Conservation (phyloP, 2,113 vertebrate species). For the Festucalex cinctus region DNA sequence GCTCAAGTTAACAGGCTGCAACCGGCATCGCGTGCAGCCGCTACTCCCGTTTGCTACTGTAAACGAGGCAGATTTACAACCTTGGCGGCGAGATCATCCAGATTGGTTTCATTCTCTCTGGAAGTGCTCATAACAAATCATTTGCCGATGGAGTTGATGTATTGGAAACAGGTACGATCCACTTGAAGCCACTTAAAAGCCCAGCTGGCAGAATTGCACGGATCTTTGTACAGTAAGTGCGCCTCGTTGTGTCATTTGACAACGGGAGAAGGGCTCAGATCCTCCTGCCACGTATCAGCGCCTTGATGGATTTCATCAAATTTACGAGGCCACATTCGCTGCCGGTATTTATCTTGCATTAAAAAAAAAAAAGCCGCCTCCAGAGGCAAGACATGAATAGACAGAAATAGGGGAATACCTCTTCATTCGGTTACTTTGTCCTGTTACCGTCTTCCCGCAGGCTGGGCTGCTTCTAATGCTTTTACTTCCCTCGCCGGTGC, state of each 20-base stretch:
- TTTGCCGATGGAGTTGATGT: background rate
- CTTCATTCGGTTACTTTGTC: conserved; percentile 24
- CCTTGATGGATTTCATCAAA: conserved; percentile 36
- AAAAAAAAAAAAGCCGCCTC: conserved; percentile 52
- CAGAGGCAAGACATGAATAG: conserved; percentile 35
- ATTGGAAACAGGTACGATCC: conserved; percentile 8
- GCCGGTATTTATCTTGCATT: conserved; percentile 35
- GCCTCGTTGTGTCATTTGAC: conserved; percentile 22
- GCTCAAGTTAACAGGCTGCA: conserved; percentile 31
- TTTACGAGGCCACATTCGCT: conserved; percentile 29
- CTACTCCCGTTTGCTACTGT: conserved; percentile 8
- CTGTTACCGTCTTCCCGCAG: conserved; percentile 16
- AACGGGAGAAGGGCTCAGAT: conserved; percentile 19
- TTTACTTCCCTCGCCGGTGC: conserved; percentile 59
- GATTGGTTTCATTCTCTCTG: conserved; percentile 8
- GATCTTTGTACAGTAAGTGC: background rate
- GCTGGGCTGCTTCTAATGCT: conserved; percentile 65
- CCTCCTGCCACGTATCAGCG: conserved; percentile 20
- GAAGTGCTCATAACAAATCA: background rate
- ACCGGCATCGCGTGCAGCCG: conserved; percentile 25
- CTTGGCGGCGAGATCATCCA: background rate
- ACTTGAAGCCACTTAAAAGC: background rate
- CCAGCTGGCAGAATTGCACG: too few relatives aligned
- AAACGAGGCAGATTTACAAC: conserved; percentile 2
- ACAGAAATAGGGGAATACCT: conserved; percentile 52